Percentiles rank a stretch among this genome's conserved stretches.
Evolutionary conservation across 1,140 invertebrate genomes (phyloP).

Genomic region (Cydia strobilella): DNA sequence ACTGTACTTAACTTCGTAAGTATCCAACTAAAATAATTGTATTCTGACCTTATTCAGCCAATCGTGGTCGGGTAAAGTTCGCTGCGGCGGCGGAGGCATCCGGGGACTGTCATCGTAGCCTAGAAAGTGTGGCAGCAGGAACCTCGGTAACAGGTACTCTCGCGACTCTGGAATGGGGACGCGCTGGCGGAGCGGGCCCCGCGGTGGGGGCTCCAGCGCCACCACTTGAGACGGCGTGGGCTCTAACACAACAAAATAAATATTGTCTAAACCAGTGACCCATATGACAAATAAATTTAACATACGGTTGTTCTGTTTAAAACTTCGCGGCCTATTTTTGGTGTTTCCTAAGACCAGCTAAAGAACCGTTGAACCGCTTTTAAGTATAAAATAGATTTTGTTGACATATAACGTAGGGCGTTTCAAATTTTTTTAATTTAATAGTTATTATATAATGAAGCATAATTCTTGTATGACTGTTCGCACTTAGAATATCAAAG

Average conservation of each 20-base stretch:
- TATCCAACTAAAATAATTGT: background rate
- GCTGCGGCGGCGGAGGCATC: constrained; percentile 11
- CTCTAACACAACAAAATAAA: constrained; percentile 21
- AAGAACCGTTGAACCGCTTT: too few relatives aligned
- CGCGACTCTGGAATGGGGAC: constrained; percentile 2
- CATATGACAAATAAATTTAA: too few relatives aligned
- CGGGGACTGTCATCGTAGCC: constrained; percentile 37
- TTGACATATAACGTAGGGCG: too few relatives aligned
- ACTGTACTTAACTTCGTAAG: background rate
- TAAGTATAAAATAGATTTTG: too few relatives aligned
- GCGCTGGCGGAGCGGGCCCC: constrained; percentile 3
- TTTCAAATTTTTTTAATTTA: too few relatives aligned
- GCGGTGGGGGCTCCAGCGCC: background rate
- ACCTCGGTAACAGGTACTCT: constrained; percentile 37
- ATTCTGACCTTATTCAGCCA: constrained; percentile 46
- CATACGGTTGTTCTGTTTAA: too few relatives aligned
- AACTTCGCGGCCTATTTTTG: too few relatives aligned
- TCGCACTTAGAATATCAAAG: too few relatives aligned
- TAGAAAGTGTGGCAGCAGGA: constrained; percentile 39
- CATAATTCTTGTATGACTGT: too few relatives aligned
- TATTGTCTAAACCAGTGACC: too few relatives aligned
- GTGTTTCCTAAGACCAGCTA: too few relatives aligned
- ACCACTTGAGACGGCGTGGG: constrained; percentile 31
- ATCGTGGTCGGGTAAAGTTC: constrained; percentile 36
- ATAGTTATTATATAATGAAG: too few relatives aligned